Base-by-base conservation (phyloP, 2,797 vertebrate genomes). In the Simalia tracyae region DNA sequence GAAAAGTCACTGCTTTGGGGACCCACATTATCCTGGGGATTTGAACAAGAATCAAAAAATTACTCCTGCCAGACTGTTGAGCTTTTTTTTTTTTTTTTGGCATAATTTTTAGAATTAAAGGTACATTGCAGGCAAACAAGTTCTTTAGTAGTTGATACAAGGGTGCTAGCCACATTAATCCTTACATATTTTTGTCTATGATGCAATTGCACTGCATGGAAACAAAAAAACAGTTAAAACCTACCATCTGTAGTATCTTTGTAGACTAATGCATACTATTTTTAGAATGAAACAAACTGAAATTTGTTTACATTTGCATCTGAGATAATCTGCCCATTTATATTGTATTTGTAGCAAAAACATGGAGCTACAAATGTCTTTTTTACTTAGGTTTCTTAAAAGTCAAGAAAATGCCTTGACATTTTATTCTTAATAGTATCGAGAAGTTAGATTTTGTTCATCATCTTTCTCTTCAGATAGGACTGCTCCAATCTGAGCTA, bases 251-350 rank as follows among this genome's bases (percentile, higher is more conserved):
- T 93, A 91, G 0, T 6, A 5, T 46, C 88, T 93, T 95, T 94
- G 91, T 93, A 96, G 92, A 59, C 86, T 86, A 95, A 94, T 60
- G 56, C 57, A 63, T 95, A 95, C 66, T 93, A 57, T 84, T 19
- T 92, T 68, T 95, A 95, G 93, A 85, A 95, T 3, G 2, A 95
- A 91, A 64, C 61, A 87, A 66, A 93, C 92, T 93, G 90, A 94
- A 90, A 93, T 76, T 84, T 57, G 93, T 96, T 90, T 94, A 90
- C 92, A 92, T 81, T 59, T 94, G 89, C 76, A 59, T 92, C 93
- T 92, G 87, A 92, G 92, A 90, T 95, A 28, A 84, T 95, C 86
- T 89, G 0, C 89, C 11, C 87, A 86, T 92, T 91, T 93, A 76
- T 24, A 0, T 12, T 61, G 9, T 94, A 94, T 87, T 68, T 93